Conservation (phyloP, 1,140 invertebrate species). For the Leptonema lineaticorne region DNA sequence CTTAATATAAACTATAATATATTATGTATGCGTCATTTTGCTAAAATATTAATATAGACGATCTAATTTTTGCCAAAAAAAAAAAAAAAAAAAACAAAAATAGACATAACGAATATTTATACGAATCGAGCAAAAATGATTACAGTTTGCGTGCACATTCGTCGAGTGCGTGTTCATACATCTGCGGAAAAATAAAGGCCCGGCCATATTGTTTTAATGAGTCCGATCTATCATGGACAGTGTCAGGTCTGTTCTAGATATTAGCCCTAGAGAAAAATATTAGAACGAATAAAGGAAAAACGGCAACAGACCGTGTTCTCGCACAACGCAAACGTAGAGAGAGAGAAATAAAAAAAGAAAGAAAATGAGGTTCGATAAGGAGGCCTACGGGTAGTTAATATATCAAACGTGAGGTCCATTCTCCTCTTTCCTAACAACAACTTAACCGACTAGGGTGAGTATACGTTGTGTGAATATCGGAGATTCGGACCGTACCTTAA, state of each 20-base stretch:
- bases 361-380: constrained; percentile 37
- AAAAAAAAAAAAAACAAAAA: too few species aligned
- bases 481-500: constrained; percentile 34
- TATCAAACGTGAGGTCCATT: constrained; percentile 27
- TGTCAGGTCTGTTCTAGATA: constrained; percentile 38
- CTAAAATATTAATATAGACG: too few species aligned
- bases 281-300: constrained; percentile 25
- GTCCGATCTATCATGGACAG: constrained; percentile 40
- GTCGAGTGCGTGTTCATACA: constrained; percentile 31
- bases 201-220: constrained; percentile 40
- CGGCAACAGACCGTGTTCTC: constrained; percentile 9
- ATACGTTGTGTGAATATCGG: constrained; percentile 19
- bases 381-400: constrained; percentile 36
- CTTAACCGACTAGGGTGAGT: too few species aligned
- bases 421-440: too few species aligned
- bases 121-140: constrained; percentile 16
- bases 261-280: constrained; percentile 32
- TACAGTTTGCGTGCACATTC: constrained; percentile 24
- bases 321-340: too few species aligned
- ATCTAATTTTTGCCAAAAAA: too few species aligned
- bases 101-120: constrained; percentile 13
- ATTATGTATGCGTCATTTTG: too few species aligned
- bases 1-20: too few species aligned
- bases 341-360: too few species aligned
- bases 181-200: constrained; percentile 32